Conservation (phyloP, 2,888 invertebrate genomes). For the Lasioglossum marginatum region DNA sequence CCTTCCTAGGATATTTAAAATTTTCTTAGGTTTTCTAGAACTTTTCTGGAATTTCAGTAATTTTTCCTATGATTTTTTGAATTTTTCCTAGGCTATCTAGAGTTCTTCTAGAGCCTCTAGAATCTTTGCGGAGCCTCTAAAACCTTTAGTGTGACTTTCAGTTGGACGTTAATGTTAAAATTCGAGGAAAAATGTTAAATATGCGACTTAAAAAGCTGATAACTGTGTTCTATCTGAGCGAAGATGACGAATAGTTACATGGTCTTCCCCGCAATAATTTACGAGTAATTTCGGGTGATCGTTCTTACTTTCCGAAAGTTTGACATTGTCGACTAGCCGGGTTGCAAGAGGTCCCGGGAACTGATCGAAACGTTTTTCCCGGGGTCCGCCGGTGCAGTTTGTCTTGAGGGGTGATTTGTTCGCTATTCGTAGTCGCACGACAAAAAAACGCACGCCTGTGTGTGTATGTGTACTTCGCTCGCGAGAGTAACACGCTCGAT, state of each 20-base stretch:
- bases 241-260: background rate
- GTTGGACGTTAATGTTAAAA: no score
- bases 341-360: background rate
- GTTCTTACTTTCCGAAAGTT: background rate
- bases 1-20: no score
- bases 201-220: no score
- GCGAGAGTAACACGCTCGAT: slow-evolving; percentile 38
- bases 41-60: no score
- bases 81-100: no score
- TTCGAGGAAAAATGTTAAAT: no score
- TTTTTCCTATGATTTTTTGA: no score
- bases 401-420: slow-evolving; percentile 8
- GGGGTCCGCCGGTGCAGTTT: background rate
- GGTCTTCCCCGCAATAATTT: background rate
- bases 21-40: no score
- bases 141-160: no score
- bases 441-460: background rate
- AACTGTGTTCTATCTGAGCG: background rate
- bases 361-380: background rate
- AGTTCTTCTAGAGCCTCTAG: no score
- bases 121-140: no score
- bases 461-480: background rate
- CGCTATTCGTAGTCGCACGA: background rate
- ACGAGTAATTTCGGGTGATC: background rate
- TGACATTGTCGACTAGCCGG: background rate